Base-by-base conservation (phyloP, 2,888 invertebrate genomes). In the Strigamia transsilvanica region DNA sequence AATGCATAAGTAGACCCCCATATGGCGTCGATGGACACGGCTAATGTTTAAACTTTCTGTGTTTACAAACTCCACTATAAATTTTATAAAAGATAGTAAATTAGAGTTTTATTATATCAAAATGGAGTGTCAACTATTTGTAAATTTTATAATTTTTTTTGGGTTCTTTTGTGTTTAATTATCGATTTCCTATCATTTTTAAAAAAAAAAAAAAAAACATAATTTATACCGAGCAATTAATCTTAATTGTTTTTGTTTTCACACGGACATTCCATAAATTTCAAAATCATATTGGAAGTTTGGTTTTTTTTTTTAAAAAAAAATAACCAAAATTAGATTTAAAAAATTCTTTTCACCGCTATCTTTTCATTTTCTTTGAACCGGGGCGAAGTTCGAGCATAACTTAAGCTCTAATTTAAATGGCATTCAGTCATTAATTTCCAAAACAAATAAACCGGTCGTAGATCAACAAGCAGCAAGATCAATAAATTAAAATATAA, bases 1-100 rank as follows among this genome's bases (percentile, higher is more conserved):
- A 79, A 85, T 85, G 81, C 86, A 86, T 42, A 86, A 78, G 80
- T 86, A 86, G 21, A 84, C 84, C n/a, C 85, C 86, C 85, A 85
- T 85, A 46, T 84, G 83, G 15, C 83, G 83, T n/a, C 85, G 85
- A 46, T 84, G 84, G 27, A 85, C 85, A 81, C 84, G 83, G n/a
- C 79, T 82, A 12, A 85, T 73, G 23, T 84, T 83, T 13, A 85
- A 79, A n/a, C 83, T 84, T 80, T 85, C 85, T 9, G 85, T 85
- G 12, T 41, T 32, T 32, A 81, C 61, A 23, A 21, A 42, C 9
- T 56, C 32, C 18, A 81, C 81, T 81, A 61, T 15, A 27, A 51
- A 38, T 79, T 21, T 21, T 41, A 42, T 7, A 79, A 79, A 15
- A 13, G 12, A 15, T 38, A 41, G 18, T 23, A 18, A 23, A 12